Conservation (phyloP, 2,113 vertebrate genomes). For the Drymodes brunneopygia region DNA sequence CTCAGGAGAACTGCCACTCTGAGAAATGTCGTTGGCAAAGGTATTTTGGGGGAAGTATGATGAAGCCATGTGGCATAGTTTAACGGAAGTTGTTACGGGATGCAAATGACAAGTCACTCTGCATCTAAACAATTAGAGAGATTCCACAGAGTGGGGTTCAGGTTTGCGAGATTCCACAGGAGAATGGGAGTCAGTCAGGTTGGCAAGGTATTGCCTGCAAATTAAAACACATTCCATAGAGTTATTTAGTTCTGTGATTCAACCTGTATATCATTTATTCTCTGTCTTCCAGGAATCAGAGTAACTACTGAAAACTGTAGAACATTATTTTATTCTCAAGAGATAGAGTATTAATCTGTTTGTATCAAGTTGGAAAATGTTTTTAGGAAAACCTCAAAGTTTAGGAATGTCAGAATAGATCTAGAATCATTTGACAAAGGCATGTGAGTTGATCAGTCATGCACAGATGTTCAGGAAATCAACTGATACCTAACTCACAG, state of each 20-base stretch:
- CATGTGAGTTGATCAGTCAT: neutral
- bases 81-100: neutral
- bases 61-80: neutral
- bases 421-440: neutral
- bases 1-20: slow-evolving; percentile 4
- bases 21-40: slow-evolving; percentile 4
- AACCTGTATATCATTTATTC: neutral
- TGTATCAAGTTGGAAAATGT: neutral
- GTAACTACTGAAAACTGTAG: neutral
- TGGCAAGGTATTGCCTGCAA: neutral
- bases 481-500: neutral
- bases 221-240: neutral
- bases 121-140: neutral
- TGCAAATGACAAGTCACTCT: neutral
- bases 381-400: neutral
- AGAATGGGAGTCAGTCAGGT: neutral
- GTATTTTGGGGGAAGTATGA: neutral
- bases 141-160: neutral
- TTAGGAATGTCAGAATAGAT: neutral
- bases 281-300: neutral
- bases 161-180: neutral
- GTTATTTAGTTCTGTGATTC: neutral
- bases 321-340: neutral
- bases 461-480: neutral
- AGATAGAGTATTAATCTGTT: neutral